Percentiles rank a stretch among this genome's conserved stretches.
Evolutionary conservation across 2,888 invertebrate species (phyloP).

Genomic region (Lypha dubia): DNA sequence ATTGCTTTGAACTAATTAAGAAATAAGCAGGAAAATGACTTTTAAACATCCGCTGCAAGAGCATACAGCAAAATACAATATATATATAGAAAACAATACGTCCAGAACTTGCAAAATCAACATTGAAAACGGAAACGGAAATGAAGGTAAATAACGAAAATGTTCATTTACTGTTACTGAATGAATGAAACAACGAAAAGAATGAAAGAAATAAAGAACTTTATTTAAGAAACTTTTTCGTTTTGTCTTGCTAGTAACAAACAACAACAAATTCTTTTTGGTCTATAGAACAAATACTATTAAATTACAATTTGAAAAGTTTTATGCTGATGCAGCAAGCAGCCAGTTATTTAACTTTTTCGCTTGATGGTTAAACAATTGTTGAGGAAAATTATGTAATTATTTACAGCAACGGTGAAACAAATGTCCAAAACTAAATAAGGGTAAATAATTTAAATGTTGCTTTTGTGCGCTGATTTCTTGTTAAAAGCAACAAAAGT

Average conservation of each 20-base stretch:
- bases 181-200: slow-evolving; percentile 17
- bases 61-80: slow-evolving; percentile 17
- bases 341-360: slow-evolving; percentile 52
- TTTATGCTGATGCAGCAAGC: slow-evolving; percentile 28
- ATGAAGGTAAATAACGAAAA: slow-evolving; percentile 46
- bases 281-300: slow-evolving; percentile 61
- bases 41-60: slow-evolving; percentile 37
- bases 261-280: slow-evolving; percentile 53
- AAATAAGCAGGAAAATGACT: slow-evolving; percentile 56
- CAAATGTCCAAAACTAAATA: slow-evolving; percentile 47
- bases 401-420: slow-evolving; percentile 50
- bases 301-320: slow-evolving; percentile 57
- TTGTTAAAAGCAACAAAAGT: slow-evolving; percentile 5
- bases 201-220: slow-evolving; percentile 12
- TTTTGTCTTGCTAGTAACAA: not conserved
- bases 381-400: slow-evolving; percentile 56
- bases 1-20: slow-evolving; percentile 66
- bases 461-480: slow-evolving; percentile 30
- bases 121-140: slow-evolving; percentile 57
- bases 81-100: slow-evolving; percentile 31
- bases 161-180: slow-evolving; percentile 46
- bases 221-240: slow-evolving; percentile 8
- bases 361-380: slow-evolving; percentile 57
- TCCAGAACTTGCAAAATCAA: slow-evolving; percentile 25
- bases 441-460: slow-evolving; percentile 51